Evolutionary conservation across 2,797 vertebrate genomes (phyloP), one percentile per base, ranked within the genome.

Genomic region (Silurus lanzhouensis): DNA sequence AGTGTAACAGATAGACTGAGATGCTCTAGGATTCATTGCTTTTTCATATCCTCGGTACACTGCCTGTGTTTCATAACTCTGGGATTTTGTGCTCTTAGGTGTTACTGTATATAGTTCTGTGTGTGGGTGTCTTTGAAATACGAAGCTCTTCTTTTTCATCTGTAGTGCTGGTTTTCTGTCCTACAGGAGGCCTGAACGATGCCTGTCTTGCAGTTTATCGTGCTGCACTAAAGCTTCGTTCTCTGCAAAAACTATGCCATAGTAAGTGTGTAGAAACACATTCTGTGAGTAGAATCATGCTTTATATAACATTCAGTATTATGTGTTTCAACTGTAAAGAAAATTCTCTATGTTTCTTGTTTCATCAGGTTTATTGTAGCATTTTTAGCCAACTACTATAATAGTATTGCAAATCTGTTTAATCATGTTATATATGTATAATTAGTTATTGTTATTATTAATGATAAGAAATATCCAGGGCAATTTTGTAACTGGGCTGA

Each of bases 161-260:
- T 82, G 27, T 38, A 63, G 44, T 48, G 55, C n/a, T 85, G 8
- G 22, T 67, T 83, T 63, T 78, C 82, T 92, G 89, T 89, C 2
- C 55, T 22, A 72, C 92, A 96, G 96, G 93, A 61, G 89, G 88
- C 31, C 90, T 96, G 74, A 91, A 22, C 77, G 91, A 93, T 48
- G 90, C 94, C 82, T 94, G 94, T 77, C 94, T 89, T 10, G 92
- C 92, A 0, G 85, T 95, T 82, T 97, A 96, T 89, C 94, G 96
- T 90, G 95, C 94, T 4, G 93, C 96, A 48, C 88, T 96, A 88
- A 98, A 97, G 90, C 94, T 98, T 4, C 87, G 85, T 71, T 92
- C 92, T 3, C 86, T 97, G 76, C 96, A 98, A 94, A 95, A 90
- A 87, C 91, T 91, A 58, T 97, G 96, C 85, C 93, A 94, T 19